Conservation (phyloP, 2,113 vertebrate genomes). For the Butorides virescens region DNA sequence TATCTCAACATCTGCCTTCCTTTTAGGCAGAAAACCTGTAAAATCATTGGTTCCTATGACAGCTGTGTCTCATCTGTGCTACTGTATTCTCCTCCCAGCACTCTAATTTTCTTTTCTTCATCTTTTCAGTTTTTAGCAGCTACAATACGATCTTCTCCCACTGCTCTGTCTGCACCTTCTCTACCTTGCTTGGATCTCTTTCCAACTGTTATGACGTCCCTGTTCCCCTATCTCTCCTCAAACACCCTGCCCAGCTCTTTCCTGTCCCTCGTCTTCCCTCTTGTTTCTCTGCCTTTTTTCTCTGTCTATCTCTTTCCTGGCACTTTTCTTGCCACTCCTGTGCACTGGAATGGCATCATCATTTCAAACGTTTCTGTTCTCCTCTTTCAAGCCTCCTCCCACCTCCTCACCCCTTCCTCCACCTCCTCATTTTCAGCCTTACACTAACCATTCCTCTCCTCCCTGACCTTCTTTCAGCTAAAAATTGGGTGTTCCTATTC, state of each 20-base stretch:
- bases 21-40: background rate
- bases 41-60: background rate
- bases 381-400: background rate
- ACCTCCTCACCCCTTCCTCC: background rate
- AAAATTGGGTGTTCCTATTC: background rate
- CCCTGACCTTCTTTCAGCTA: background rate
- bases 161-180: background rate
- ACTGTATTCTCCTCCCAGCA: background rate
- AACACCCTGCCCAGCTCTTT: background rate
- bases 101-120: background rate
- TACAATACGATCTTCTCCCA: background rate
- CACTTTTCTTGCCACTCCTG: background rate
- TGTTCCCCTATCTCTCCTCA: background rate
- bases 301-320: background rate
- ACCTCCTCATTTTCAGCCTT: background rate
- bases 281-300: background rate
- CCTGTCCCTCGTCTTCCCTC: background rate
- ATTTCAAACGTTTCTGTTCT: background rate
- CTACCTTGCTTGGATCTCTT: background rate
- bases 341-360: background rate
- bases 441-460: background rate
- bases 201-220: accelerated
- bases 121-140: background rate
- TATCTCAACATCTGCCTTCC: background rate
- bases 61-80: background rate